phyloP scores from a whole-genome alignment of 2,888 invertebrate genomes.

The Belgica antarctica region DNA sequence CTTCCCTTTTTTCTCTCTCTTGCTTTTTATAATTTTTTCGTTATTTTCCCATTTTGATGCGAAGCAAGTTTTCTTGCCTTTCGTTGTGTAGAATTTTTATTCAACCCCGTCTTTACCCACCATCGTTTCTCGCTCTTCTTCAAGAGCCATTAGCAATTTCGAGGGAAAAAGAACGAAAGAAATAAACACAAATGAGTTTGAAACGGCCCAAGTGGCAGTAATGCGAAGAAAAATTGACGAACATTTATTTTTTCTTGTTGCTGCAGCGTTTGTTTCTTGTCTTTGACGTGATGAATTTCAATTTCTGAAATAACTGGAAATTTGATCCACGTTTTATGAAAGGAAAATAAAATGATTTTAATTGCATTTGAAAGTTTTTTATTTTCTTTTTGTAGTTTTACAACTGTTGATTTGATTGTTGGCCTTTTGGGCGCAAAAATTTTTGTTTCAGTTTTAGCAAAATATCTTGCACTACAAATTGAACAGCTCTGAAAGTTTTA shows the following conservation, averaged over 20 bases:
- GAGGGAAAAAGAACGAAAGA: background rate
- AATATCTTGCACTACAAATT: background rate
- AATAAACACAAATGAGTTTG: conserved; percentile 9
- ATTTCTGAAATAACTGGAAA: background rate
- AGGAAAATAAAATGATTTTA: background rate
- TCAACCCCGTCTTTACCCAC: background rate
- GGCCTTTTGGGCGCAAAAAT: background rate
- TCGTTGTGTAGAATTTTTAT: background rate
- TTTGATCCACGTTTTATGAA: too few species aligned
- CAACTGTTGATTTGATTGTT: background rate
- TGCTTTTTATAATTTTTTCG: background rate
- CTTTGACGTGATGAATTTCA: conserved; percentile 2
- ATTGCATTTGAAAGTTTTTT: background rate
- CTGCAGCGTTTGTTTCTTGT: too few species aligned
- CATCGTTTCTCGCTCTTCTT: background rate
- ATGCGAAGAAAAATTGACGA: conserved; percentile 31
- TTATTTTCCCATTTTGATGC: conserved; percentile 11
- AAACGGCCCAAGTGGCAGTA: conserved; percentile 26
- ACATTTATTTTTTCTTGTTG: conserved; percentile 12
- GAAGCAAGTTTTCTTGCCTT: background rate
- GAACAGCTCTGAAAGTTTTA: background rate
- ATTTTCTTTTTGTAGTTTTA: too few species aligned
- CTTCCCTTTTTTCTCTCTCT: background rate
- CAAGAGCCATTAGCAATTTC: conserved; percentile 14
- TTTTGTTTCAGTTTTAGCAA: background rate